Percentiles rank a stretch among this genome's conserved stretches.
Evolutionary conservation across 2,797 vertebrate species (phyloP).

Genomic region (Picus viridis): DNA sequence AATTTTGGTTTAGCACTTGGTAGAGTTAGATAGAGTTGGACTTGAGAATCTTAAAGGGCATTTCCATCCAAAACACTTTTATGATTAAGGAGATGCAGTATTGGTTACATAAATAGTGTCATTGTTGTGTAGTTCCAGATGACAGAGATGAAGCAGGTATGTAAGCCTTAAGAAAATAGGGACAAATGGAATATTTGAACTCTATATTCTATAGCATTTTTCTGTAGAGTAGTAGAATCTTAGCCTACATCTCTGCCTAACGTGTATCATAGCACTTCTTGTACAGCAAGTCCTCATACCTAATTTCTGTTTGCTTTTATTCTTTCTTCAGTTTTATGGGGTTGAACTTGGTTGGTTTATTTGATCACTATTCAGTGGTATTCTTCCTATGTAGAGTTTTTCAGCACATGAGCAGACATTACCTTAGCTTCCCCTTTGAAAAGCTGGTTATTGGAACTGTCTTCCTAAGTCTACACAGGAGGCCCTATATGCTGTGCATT

Average conservation of each 20-base stretch:
- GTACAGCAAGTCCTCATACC: neutral
- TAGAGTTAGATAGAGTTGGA: too few relatives aligned
- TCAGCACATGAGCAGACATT: neutral
- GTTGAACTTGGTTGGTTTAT: neutral
- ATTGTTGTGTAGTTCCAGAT: neutral
- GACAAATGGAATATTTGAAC: neutral
- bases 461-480: too few relatives aligned
- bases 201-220: too few relatives aligned
- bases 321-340: neutral
- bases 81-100: neutral
- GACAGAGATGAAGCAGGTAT: neutral
- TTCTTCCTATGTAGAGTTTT: neutral
- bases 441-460: neutral
- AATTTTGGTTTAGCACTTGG: too few relatives aligned
- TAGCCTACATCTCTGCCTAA: neutral
- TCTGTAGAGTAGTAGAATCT: neutral
- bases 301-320: neutral
- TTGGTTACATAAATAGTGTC: neutral
- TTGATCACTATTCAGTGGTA: neutral
- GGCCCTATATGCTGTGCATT: too few relatives aligned
- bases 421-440: neutral
- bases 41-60: too few relatives aligned
- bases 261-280: neutral
- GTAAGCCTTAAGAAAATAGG: neutral
- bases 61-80: too few relatives aligned